Conservation (phyloP, 2,113 vertebrate genomes). For the Sphaerodactylus townsendi region DNA sequence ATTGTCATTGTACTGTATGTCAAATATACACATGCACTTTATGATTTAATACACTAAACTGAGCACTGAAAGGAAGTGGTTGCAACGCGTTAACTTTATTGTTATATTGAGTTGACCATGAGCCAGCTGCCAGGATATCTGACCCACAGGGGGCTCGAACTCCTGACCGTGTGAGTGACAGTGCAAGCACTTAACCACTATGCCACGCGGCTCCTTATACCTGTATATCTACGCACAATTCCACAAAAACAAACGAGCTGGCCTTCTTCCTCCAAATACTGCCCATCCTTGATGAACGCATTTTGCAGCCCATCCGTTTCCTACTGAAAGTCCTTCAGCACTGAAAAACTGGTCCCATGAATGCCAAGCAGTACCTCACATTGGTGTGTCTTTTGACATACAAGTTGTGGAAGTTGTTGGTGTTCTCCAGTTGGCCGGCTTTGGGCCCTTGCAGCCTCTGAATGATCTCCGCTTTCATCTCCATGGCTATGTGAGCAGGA, state of each 20-base stretch:
- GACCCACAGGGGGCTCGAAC: too few species aligned
- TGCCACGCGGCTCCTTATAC: too few species aligned
- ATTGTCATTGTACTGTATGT: too few species aligned
- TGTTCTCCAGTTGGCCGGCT: conserved; percentile 94
- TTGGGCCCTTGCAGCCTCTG: conserved; percentile 95
- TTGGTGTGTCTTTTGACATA: conserved; percentile 97
- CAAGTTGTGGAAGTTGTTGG: conserved; percentile 98
- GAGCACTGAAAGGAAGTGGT: too few species aligned
- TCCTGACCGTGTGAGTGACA: too few species aligned
- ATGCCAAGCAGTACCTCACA: conserved; percentile 80
- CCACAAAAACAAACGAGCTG: neutral
- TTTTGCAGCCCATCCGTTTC: neutral
- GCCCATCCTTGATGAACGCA: neutral
- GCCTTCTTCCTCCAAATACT: neutral
- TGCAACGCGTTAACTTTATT: too few species aligned
- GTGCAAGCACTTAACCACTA: too few species aligned
- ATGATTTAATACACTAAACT: too few species aligned
- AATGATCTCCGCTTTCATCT: conserved; percentile 99
- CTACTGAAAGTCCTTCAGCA: neutral
- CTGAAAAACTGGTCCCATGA: neutral
- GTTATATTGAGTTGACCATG: too few species aligned
- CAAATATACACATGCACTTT: too few species aligned
- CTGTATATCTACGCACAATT: too few species aligned
- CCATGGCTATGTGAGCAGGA: conserved; percentile 95
- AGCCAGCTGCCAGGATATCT: too few species aligned